Evolutionary conservation across 2,888 invertebrate genomes (phyloP).

Genomic region (Noctuana brunneofusca): DNA sequence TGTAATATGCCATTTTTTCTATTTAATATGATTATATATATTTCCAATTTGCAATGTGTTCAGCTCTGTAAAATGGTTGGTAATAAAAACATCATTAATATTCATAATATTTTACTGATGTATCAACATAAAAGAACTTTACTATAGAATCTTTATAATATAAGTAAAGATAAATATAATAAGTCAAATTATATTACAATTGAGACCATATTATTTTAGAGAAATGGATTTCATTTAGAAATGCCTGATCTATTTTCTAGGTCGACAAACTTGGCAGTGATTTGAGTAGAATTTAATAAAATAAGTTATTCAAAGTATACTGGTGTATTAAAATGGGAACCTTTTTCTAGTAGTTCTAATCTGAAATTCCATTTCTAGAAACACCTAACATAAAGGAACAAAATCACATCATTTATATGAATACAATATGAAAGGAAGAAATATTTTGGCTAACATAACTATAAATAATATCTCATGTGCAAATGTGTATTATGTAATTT

Average conservation of each 20-base stretch:
- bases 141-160: slow-evolving; percentile 73
- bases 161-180: slow-evolving; percentile 64
- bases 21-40: too few relatives aligned
- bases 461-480: slow-evolving; percentile 72
- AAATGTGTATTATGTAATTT: slow-evolving; percentile 49
- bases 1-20: too few relatives aligned
- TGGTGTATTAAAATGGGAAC: slow-evolving; percentile 41
- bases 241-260: slow-evolving; percentile 60
- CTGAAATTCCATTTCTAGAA: slow-evolving; percentile 61
- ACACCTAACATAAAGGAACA: slow-evolving; percentile 69
- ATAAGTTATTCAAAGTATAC: slow-evolving; percentile 40
- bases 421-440: slow-evolving; percentile 51
- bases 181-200: slow-evolving; percentile 77
- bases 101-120: slow-evolving; percentile 74
- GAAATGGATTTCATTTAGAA: slow-evolving; percentile 71
- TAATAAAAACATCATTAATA: slow-evolving; percentile 50
- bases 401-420: slow-evolving; percentile 57
- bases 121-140: slow-evolving; percentile 76
- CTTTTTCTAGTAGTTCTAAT: slow-evolving; percentile 44
- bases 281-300: slow-evolving; percentile 47
- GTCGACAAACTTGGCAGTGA: slow-evolving; percentile 71
- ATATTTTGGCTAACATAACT: slow-evolving; percentile 63
- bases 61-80: slow-evolving; percentile 4
- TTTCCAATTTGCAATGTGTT: background rate
- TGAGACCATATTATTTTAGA: slow-evolving; percentile 74